A percentile compares a stretch with the other conserved stretches of the same genome.
phyloP scores from a whole-genome alignment of 2,113 vertebrate genomes.

The Formicarius rufipectus region DNA sequence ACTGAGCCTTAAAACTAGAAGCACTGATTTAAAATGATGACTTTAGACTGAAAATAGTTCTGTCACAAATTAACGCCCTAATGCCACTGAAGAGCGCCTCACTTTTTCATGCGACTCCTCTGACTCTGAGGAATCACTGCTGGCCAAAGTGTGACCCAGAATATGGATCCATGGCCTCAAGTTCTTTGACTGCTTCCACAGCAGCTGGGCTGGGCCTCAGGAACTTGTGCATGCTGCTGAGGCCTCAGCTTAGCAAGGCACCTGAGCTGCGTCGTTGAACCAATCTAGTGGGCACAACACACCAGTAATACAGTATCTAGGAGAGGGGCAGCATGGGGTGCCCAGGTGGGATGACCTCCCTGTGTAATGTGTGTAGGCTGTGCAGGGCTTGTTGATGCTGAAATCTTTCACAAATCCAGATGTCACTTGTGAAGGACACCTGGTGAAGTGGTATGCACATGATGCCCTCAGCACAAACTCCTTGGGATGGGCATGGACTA shows the following conservation, averaged over 20 bases:
- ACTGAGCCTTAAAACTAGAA: neutral
- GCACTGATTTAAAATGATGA: neutral
- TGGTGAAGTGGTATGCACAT: neutral
- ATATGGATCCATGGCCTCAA: neutral
- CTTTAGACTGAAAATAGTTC: neutral
- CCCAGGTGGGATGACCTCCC: rapidly evolving
- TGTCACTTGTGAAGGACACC: neutral
- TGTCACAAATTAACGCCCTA: neutral
- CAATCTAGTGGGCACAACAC: neutral
- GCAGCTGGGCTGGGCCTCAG: neutral
- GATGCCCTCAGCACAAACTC: neutral
- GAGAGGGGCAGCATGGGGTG: neutral
- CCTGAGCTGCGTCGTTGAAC: neutral
- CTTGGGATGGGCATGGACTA: rapidly evolving
- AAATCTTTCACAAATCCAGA: neutral
- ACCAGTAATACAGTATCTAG: neutral
- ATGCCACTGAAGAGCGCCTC: neutral
- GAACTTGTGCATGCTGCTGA: neutral
- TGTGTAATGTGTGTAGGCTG: neutral
- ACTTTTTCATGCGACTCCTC: neutral
- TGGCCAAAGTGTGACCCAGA: neutral
- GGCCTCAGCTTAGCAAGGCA: neutral
- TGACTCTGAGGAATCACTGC: neutral
- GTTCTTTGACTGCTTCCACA: neutral
- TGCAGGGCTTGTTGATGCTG: neutral